Percentiles rank a stretch among this genome's conserved stretches.
These are phyloP conservation scores for Eristalis intricaria DNA, from an alignment of 2,888 invertebrate species.

Conservation along the genomic window DNA sequence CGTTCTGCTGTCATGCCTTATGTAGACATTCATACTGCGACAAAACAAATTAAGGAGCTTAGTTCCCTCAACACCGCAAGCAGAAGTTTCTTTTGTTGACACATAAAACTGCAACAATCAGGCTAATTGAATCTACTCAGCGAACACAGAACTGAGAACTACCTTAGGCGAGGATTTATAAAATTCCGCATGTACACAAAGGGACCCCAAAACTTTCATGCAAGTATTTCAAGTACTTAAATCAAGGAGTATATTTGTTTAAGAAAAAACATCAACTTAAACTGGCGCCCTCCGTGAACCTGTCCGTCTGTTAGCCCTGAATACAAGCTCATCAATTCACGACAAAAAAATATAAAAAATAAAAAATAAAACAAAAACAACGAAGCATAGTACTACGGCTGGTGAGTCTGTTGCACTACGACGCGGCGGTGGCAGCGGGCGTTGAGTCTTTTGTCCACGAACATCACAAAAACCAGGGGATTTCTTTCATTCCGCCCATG, in stretches of 20 bases:
- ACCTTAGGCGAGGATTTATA: not conserved
- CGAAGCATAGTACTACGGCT: not conserved
- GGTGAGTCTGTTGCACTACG: conserved; percentile 34
- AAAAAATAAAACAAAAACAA: not conserved
- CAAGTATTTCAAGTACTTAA: not conserved
- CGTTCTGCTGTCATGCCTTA: no score
- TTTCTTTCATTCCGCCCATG: conserved; percentile 44
- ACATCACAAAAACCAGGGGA: conserved; percentile 22
- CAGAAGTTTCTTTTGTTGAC: no score
- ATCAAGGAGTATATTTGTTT: not conserved
- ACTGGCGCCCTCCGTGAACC: conserved; percentile 11
- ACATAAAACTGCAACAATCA: no score
- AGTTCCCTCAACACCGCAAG: no score
- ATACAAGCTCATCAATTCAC: not conserved
- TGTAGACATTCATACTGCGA: no score
- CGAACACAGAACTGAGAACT: not conserved
- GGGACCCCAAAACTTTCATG: not conserved
- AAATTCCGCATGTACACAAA: no score
- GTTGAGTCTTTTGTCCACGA: conserved; percentile 46
- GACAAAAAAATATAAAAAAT: not conserved
- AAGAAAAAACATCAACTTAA: not conserved
- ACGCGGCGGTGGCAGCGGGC: not conserved
- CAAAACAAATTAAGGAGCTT: no score
- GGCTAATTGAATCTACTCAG: no score
- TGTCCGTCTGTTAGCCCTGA: not conserved